These are phyloP conservation scores for Leucania comma DNA, from an alignment of 2,888 invertebrate species.

Conservation along the genomic window DNA sequence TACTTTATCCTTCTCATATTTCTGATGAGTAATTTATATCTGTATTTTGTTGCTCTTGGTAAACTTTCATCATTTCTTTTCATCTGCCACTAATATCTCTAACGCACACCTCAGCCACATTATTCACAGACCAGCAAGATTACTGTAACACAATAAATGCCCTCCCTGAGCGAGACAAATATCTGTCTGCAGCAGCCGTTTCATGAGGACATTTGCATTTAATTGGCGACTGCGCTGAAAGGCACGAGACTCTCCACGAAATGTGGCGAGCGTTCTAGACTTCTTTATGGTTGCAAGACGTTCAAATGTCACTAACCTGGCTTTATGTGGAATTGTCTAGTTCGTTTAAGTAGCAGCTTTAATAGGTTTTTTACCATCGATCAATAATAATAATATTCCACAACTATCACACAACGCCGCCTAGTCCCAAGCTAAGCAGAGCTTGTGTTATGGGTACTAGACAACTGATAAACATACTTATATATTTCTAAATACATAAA, in stretches of 20 bases:
- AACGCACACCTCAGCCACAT: not conserved
- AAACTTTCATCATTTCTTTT: not conserved
- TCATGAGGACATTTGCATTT: slow-evolving; percentile 46
- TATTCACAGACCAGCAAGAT: slow-evolving; percentile 4
- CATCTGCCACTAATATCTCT: not conserved
- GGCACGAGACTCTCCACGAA: not conserved
- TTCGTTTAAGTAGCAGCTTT: not conserved
- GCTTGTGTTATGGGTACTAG: no score
- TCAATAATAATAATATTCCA: no score
- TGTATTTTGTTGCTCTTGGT: not conserved
- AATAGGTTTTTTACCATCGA: no score
- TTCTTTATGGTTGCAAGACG: not conserved
- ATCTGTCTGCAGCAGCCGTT: slow-evolving; percentile 15
- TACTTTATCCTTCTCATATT: no score
- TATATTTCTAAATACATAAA: no score
- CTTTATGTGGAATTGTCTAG: not conserved
- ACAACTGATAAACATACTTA: no score
- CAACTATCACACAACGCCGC: no score
- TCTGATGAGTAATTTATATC: no score
- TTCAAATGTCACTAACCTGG: slow-evolving; percentile 6
- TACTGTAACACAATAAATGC: slow-evolving; percentile 1
- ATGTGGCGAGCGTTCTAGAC: slow-evolving; percentile 1
- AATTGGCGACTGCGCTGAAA: slow-evolving; percentile 30
- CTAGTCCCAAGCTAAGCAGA: no score
- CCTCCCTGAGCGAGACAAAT: slow-evolving; percentile 30